These are phyloP conservation scores for Salvelinus namaycush DNA, from an alignment of 2,113 vertebrate genomes.

Conservation along the genomic window DNA sequence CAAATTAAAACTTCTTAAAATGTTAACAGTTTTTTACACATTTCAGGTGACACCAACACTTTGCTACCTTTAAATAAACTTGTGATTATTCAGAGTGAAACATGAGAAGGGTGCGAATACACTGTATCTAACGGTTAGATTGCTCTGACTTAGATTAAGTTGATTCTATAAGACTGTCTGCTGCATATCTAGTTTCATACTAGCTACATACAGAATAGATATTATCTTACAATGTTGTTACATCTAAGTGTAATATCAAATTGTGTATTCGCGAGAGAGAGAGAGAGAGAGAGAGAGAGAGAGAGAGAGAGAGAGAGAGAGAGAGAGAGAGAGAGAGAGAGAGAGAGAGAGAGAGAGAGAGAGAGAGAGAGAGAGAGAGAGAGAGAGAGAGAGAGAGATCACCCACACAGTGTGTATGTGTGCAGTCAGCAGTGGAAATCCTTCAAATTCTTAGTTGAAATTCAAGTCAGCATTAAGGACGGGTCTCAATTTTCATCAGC, in stretches of 20 bases:
- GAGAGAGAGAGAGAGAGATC: too few relatives aligned
- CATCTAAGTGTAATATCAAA: too few relatives aligned
- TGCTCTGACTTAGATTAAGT: neutral
- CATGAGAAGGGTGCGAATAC: conserved; percentile 37
- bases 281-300: too few relatives aligned
- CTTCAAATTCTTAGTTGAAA: conserved; percentile 1
- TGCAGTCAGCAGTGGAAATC: neutral
- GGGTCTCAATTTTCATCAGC: conserved; percentile 4
- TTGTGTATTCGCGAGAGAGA: neutral
- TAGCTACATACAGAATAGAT: too few relatives aligned
- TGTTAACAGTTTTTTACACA: conserved; percentile 8
- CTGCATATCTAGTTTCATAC: conserved; percentile 26
- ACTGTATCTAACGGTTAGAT: conserved; percentile 58
- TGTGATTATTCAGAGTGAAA: conserved; percentile 72
- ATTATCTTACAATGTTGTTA: too few relatives aligned
- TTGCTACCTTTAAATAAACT: conserved; percentile 70
- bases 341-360: too few relatives aligned
- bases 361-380: too few relatives aligned
- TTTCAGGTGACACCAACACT: conserved; percentile 67
- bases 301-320: too few relatives aligned
- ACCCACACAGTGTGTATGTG: neutral
- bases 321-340: too few relatives aligned
- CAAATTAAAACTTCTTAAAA: too few relatives aligned
- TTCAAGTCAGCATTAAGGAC: conserved; percentile 5
- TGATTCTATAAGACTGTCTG: conserved; percentile 69